phyloP scores from a whole-genome alignment of 2,113 vertebrate species.

The Sphaerodactylus townsendi region DNA sequence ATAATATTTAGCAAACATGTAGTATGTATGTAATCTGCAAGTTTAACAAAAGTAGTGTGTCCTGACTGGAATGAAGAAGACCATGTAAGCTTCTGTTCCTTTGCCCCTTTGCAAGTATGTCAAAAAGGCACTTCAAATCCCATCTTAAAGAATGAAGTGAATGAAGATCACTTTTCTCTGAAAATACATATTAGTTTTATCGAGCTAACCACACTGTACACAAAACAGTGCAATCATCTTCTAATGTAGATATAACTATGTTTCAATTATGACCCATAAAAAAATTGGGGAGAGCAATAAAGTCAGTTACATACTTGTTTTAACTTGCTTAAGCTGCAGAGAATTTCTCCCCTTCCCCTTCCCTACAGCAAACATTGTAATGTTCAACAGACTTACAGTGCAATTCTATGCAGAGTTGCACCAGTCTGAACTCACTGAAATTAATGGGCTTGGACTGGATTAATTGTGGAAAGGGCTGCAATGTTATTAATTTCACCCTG shows the following conservation, averaged over 20 bases:
- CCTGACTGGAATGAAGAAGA: background rate
- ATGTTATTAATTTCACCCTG: slow-evolving; percentile 34
- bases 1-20: background rate
- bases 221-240: background rate
- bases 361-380: slow-evolving; percentile 27
- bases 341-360: slow-evolving; percentile 26
- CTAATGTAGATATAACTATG: background rate
- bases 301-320: slow-evolving; percentile 30
- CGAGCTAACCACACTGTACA: background rate
- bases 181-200: background rate
- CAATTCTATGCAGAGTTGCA: no score
- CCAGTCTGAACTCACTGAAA: no score
- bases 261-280: slow-evolving; percentile 31
- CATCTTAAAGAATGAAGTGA: background rate
- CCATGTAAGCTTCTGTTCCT: background rate
- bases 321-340: slow-evolving; percentile 44
- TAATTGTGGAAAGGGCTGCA: no score
- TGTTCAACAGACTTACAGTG: slow-evolving; percentile 24
- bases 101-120: background rate
- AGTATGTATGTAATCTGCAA: background rate
- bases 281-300: slow-evolving; percentile 22
- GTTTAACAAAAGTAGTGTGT: background rate
- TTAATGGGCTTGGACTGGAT: no score
- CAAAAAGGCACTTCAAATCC: background rate
- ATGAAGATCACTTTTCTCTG: background rate